Evolutionary conservation across 2,113 vertebrate genomes (phyloP).

Genomic region (Istiophorus platypterus): DNA sequence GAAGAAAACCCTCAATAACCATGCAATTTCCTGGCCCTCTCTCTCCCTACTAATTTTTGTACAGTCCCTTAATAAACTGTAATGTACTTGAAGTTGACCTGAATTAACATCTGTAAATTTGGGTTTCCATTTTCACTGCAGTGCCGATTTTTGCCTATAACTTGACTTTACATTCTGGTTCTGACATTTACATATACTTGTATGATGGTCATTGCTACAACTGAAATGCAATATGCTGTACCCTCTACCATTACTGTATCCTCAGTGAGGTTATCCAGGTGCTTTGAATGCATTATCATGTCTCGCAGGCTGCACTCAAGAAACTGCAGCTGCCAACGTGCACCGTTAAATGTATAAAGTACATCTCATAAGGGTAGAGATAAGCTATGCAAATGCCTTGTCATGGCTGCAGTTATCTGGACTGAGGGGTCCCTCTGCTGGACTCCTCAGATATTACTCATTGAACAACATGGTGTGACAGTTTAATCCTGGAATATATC

Average conservation of each 20-base stretch:
- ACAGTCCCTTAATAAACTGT: conserved; percentile 7
- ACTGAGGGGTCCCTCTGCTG: conserved; percentile 69
- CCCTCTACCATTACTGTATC: conserved; percentile 25
- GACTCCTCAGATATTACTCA: conserved; percentile 6
- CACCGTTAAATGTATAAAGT: conserved; percentile 46
- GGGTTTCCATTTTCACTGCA: conserved; percentile 45
- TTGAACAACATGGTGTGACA: background rate
- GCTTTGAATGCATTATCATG: conserved; percentile 44
- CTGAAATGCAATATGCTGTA: conserved; percentile 17
- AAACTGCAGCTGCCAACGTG: conserved; percentile 19
- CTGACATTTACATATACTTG: conserved; percentile 9
- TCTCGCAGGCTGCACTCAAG: conserved; percentile 26
- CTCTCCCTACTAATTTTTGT: background rate
- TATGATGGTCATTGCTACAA: background rate
- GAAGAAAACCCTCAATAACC: background rate
- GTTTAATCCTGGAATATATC: conserved; percentile 13
- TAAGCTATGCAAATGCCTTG: conserved; percentile 68
- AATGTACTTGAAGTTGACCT: conserved; percentile 56
- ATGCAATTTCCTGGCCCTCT: too few species aligned
- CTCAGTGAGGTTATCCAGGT: conserved; percentile 46
- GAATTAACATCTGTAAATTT: conserved; percentile 1
- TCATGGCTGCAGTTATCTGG: conserved; percentile 57
- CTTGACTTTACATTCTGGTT: conserved; percentile 40
- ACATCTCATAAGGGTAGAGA: conserved; percentile 39
- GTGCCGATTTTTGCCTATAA: conserved; percentile 55